Base-by-base conservation (phyloP, 2,113 vertebrate species). In the Eulemur rufifrons region DNA sequence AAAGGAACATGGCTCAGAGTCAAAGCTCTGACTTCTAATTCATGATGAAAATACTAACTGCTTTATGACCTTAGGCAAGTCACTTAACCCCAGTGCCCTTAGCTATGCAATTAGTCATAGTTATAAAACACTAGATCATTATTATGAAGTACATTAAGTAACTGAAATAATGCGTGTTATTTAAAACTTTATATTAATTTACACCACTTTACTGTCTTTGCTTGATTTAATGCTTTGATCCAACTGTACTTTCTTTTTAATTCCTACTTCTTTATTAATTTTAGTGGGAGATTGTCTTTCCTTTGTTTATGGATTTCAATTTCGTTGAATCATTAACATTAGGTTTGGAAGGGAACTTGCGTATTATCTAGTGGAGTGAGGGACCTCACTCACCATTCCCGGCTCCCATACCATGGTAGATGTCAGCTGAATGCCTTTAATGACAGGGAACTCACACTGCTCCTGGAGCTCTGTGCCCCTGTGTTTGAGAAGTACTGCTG, bases 251-350 rank as follows among this genome's bases (percentile, higher is more conserved):
- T 45, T 77, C 45, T 69, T 68, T 82, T 17, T 3, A 89, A 18
- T 95, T 92, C 9, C 52, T 11, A 21, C 21, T 91, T 95, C n/a
- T 81, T 78, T 84, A 68, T 32, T 69, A 56, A 78, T 73, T 71
- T 89, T 52, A 64, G 27, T n/a, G 34, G 27, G 9, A 42, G 29
- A 42, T 80, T 52, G 61, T 83, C 5, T 84, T 71, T 56, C 14
- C 12, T 84, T 89, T 91, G 29, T n/a, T 69, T 54, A n/a, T 86
- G 4, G 4, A 91, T 93, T 96, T 93, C 17, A 50, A 50, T 83
- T 82, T 78, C 9, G 66, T 73, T 2, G 47, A 66, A 50, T 54
- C n/a, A 74, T 89, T 95, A 91, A 20, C 12, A 32, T 88, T 54
- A 54, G 10, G 4, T 0, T 54, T 80, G 2, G n/a, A 50, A 86